phyloP scores from a whole-genome alignment of 1,140 invertebrate genomes.

The Drosophila ogumai region DNA sequence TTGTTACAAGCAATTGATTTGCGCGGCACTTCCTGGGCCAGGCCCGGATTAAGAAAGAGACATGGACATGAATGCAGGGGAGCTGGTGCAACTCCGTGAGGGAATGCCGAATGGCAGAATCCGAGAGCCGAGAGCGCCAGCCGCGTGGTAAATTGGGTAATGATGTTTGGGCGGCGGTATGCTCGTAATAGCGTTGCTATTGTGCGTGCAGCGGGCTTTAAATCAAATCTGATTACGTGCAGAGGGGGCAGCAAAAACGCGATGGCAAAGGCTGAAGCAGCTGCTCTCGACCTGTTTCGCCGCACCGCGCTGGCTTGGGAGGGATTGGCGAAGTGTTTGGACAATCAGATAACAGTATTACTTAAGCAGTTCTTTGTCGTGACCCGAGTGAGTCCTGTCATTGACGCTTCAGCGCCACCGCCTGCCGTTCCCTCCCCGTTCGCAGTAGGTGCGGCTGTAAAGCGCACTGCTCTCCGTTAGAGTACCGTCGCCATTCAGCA shows the following conservation, averaged over 20 bases:
- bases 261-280: not conserved
- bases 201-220: slow-evolving; percentile 1
- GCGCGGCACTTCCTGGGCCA: not conserved
- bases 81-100: slow-evolving; percentile 10
- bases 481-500: slow-evolving; percentile 70
- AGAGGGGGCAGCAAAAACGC: not conserved
- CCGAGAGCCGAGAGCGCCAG: slow-evolving; percentile 2
- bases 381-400: not conserved
- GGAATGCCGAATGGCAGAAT: slow-evolving; percentile 15
- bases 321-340: not conserved
- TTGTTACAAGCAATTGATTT: slow-evolving; percentile 69
- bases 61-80: not conserved
- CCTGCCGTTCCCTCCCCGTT: slow-evolving; percentile 50
- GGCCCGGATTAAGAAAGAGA: not conserved
- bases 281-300: not conserved
- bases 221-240: not conserved
- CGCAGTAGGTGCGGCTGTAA: slow-evolving; percentile 38
- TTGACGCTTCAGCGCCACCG: not conserved
- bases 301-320: not conserved
- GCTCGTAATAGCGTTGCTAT: not conserved
- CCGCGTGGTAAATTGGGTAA: slow-evolving; percentile 29
- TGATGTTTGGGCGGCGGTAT: not conserved
- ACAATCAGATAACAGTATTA: slow-evolving; percentile 24
- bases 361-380: slow-evolving; percentile 21
- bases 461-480: slow-evolving; percentile 29